Evolutionary conservation across 2,797 vertebrate genomes (phyloP).

Genomic region (Dryobates pubescens): DNA sequence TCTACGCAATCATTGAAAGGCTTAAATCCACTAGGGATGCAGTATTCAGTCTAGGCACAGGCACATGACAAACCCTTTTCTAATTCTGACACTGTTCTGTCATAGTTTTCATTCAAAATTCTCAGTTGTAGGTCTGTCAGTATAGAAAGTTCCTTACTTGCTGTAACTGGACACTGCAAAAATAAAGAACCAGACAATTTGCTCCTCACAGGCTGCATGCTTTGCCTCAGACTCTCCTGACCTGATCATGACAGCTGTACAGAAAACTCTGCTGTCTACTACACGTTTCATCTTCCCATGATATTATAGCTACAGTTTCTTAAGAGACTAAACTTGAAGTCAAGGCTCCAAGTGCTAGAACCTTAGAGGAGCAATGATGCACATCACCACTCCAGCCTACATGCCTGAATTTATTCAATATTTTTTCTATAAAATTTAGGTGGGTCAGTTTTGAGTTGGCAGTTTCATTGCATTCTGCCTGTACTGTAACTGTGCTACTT

Average conservation of each 20-base stretch:
- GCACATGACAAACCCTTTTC: not conserved
- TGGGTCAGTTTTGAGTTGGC: not conserved
- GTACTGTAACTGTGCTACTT: not conserved
- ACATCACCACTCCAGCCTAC: not conserved
- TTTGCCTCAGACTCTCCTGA: not conserved
- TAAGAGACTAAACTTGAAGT: not conserved
- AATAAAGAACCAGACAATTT: accelerated
- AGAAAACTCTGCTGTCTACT: not conserved
- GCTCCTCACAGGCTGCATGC: not conserved
- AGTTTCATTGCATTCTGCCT: not conserved
- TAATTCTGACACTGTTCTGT: not conserved
- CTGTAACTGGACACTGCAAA: not conserved
- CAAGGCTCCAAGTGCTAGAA: not conserved
- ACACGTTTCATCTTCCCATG: not conserved
- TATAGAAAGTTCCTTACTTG: not conserved
- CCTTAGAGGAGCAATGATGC: not conserved
- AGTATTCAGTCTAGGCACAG: not conserved
- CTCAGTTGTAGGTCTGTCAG: not conserved
- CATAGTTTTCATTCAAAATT: not conserved
- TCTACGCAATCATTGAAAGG: not conserved
- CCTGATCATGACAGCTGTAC: not conserved
- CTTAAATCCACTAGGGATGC: not conserved
- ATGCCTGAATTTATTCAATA: not conserved
- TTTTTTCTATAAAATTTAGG: not conserved
- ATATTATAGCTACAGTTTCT: not conserved